phyloP scores from a whole-genome alignment of 2,113 vertebrate species.

The Paralichthys olivaceus region DNA sequence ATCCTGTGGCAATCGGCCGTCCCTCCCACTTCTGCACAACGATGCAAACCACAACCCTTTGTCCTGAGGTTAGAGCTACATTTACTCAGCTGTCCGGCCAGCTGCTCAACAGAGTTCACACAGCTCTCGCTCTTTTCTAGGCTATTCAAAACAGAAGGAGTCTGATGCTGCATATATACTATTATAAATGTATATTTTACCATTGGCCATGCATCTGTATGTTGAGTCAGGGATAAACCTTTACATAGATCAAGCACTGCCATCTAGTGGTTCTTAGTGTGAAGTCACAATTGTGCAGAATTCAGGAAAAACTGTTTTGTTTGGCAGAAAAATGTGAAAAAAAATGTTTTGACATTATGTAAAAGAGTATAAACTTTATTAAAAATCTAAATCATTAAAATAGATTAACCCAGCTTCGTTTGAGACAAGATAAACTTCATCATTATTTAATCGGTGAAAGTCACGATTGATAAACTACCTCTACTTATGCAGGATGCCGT shows the following conservation, averaged over 20 bases:
- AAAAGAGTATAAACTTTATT: constrained; percentile 45
- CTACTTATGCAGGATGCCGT: constrained; percentile 6
- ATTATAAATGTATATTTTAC: constrained; percentile 7
- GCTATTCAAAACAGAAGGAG: not conserved
- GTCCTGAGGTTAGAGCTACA: constrained; percentile 34
- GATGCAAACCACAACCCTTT: constrained; percentile 38
- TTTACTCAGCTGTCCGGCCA: constrained; percentile 48
- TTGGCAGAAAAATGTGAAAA: not conserved
- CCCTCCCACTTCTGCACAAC: constrained; percentile 8
- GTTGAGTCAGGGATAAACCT: not conserved
- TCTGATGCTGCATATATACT: not conserved
- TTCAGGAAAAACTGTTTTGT: not conserved
- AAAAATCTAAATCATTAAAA: constrained; percentile 39
- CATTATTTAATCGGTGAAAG: constrained; percentile 1
- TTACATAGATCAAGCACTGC: constrained; percentile 28
- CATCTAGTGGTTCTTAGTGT: constrained; percentile 53
- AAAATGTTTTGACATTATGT: not conserved
- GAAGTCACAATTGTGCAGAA: not conserved
- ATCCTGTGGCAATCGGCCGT: not conserved
- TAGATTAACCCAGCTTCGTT: constrained; percentile 27
- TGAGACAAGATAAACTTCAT: not conserved
- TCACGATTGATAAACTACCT: constrained; percentile 4
- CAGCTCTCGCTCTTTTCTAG: not conserved
- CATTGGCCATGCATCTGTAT: constrained; percentile 4
- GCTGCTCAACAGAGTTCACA: constrained; percentile 19